Evolutionary conservation across 2,888 invertebrate genomes (phyloP), one percentile per base, ranked within the genome.

Genomic region (Lissocephala sabroskyi): DNA sequence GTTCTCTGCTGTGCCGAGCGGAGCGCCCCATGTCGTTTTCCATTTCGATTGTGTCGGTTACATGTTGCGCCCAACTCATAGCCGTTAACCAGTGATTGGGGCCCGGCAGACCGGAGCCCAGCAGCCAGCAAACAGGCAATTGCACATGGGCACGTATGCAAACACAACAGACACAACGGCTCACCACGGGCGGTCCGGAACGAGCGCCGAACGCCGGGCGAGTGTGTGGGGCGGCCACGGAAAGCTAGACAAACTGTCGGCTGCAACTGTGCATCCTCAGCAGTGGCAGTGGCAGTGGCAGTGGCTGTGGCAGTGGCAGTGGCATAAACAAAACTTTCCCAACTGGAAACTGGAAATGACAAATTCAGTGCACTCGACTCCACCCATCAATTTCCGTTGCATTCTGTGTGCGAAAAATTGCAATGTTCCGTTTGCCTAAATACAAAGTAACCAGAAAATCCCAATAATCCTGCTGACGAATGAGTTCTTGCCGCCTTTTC

Each of bases 11-110:
- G 52, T 23, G 23, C 7, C 23, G 3, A 7, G 23, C 7, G 23
- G 23, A 5, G 4, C 7, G 23, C 7, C 23, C 23, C 74, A 65
- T 62, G 71, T 60, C 77, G 75, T 70, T 77, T 70, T 74, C 71
- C 75, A 74, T 77, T 70, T 63, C 78, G 67, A 77, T 70, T 74
- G 78, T 70, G 70, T 77, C 70, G 75, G 52, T 70, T 77, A 70
- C 70, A 70, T 63, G 78, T 74, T 70, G 64, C 75, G 33, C 23
- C 19, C 33, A 39, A 43, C 65, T 47, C 53, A 29, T 30, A 7
- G 29, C 29, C 14, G 51, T 40, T 40, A 39, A 59, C 53, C 56
- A 56, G 46, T 59, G 56, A 56, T 56, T 56, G 47, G 46, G 45
- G 53, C 35, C 54, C 10, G 2, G 14, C 14, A 35, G 23, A 7